Conservation (phyloP, 1,140 invertebrate genomes). For the Goniozus legneri region DNA sequence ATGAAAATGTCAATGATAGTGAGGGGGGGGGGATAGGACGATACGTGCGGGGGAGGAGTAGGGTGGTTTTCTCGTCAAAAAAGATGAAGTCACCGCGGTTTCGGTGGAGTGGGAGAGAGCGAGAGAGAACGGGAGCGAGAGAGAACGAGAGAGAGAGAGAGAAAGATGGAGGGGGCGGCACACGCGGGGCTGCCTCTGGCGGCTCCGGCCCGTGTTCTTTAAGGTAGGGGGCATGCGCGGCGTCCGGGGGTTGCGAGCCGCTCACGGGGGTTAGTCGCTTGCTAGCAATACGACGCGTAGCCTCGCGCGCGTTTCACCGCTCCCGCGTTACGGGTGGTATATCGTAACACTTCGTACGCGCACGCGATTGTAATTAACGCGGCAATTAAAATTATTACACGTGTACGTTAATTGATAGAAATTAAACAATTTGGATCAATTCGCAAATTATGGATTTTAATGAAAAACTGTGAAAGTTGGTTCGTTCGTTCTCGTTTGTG, state of each 20-base stretch:
- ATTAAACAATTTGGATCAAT: too few relatives aligned
- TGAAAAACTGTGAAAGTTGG: too few relatives aligned
- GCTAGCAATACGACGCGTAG: conserved; percentile 41
- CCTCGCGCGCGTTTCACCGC: conserved; percentile 22
- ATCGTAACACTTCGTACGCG: neutral
- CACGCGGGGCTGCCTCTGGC: conserved; percentile 16
- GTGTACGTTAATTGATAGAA: too few relatives aligned
- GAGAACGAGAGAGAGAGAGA: too few relatives aligned
- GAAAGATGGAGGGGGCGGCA: too few relatives aligned
- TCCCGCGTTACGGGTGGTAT: too few relatives aligned
- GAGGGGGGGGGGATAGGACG: neutral
- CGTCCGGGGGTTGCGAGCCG: conserved; percentile 37
- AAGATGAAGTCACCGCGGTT: conserved; percentile 37
- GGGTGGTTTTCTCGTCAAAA: conserved; percentile 27
- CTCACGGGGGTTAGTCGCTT: conserved; percentile 44
- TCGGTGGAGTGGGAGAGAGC: too few relatives aligned
- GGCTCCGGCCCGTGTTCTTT: conserved; percentile 27
- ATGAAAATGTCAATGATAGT: neutral
- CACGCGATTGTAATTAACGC: too few relatives aligned
- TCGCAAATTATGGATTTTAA: too few relatives aligned
- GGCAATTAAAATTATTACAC: too few relatives aligned
- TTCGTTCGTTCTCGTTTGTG: too few relatives aligned
- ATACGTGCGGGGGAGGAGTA: neutral
- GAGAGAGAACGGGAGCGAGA: too few relatives aligned
- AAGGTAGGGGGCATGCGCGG: conserved; percentile 45